Evolutionary conservation across 2,113 vertebrate genomes (phyloP).

Genomic region (Hyaena hyaena): DNA sequence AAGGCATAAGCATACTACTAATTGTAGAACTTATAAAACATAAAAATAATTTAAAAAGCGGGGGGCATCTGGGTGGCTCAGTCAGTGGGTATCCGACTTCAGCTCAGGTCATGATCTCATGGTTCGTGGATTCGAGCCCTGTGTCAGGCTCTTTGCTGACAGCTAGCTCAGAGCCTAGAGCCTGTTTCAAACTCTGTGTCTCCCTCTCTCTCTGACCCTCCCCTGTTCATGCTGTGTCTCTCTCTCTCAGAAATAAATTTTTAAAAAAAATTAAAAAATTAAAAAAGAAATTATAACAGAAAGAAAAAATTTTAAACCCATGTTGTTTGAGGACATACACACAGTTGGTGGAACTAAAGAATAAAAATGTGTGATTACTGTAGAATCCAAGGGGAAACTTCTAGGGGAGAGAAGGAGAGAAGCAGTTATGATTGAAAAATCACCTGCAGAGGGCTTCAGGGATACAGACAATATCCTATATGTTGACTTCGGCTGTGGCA

Average conservation of each 20-base stretch:
- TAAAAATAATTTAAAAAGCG: too few species aligned
- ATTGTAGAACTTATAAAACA: background rate
- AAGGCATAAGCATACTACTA: background rate
- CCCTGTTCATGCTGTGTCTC: too few species aligned
- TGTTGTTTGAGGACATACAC: constrained; percentile 18
- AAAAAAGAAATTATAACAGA: background rate
- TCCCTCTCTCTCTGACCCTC: too few species aligned
- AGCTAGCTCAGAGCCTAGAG: too few species aligned
- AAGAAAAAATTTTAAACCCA: background rate
- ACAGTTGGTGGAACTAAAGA: background rate
- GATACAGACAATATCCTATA: background rate
- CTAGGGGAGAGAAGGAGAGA: background rate
- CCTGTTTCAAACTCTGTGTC: too few species aligned
- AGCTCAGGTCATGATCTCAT: too few species aligned
- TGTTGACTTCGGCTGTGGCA: background rate
- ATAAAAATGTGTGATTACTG: background rate
- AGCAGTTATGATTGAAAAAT: background rate
- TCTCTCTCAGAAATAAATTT: too few species aligned
- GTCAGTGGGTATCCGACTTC: too few species aligned
- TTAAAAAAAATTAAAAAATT: background rate
- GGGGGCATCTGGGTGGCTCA: too few species aligned
- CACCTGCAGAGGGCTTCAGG: background rate
- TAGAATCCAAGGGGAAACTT: background rate
- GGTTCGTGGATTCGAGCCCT: too few species aligned
- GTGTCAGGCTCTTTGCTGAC: too few species aligned